These are phyloP conservation scores for Heteromurus nitidus DNA, from an alignment of 2,888 invertebrate genomes.

Conservation along the genomic window DNA sequence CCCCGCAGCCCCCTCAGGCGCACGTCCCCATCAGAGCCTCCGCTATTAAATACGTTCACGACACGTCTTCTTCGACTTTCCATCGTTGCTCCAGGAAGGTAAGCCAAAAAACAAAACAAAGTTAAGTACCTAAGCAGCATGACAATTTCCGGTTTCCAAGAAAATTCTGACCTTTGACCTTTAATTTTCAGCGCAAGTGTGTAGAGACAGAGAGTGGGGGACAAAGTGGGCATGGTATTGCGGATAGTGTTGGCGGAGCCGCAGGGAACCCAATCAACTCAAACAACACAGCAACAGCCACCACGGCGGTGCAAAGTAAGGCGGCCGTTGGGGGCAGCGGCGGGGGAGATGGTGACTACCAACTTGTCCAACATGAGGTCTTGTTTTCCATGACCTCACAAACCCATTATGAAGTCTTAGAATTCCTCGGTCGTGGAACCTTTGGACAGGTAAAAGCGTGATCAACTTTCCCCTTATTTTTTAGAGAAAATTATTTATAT, in stretches of 20 bases:
- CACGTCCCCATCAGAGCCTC: conserved; percentile 72
- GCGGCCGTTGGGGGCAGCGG: conserved; percentile 82
- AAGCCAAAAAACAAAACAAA: conserved; percentile 21
- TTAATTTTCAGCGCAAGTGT: conserved; percentile 80
- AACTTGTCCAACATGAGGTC: conserved; percentile 97
- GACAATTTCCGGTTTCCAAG: too few species aligned
- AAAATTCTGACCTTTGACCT: too few species aligned
- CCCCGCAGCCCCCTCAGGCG: conserved; percentile 73
- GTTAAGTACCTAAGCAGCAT: not conserved
- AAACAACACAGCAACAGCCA: conserved; percentile 71
- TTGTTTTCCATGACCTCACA: conserved; percentile 97
- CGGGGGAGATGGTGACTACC: conserved; percentile 97
- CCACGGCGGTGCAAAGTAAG: conserved; percentile 74
- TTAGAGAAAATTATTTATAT: not conserved
- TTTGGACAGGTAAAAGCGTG: conserved; percentile 84
- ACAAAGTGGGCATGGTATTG: conserved; percentile 71
- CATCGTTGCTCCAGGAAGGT: conserved; percentile 73
- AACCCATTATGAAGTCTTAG: conserved; percentile 89
- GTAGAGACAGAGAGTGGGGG: conserved; percentile 79
- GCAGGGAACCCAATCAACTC: conserved; percentile 60
- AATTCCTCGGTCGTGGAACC: conserved; percentile 99
- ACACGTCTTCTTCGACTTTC: conserved; percentile 69
- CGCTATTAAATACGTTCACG: conserved; percentile 72
- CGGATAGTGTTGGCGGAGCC: conserved; percentile 69
- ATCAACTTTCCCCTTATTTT: not conserved